phyloP scores from a whole-genome alignment of 2,888 invertebrate genomes.

The Tryphoninae sp. region DNA sequence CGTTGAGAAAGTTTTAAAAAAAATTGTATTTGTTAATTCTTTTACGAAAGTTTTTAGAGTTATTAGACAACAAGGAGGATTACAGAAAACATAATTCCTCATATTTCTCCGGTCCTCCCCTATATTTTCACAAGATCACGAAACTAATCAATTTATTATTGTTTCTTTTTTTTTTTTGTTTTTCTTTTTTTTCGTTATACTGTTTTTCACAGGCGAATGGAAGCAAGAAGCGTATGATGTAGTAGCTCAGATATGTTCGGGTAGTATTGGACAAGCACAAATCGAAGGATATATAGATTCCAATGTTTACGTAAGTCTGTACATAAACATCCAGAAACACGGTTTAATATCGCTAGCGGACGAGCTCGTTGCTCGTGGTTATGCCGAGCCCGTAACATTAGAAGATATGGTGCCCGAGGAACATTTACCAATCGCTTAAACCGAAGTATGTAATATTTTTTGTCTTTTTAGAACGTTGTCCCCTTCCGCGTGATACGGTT shows the following conservation, averaged over 20 bases:
- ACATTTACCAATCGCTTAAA: conserved; percentile 57
- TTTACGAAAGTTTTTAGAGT: too few relatives aligned
- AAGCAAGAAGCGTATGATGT: conserved; percentile 89
- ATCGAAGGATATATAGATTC: conserved; percentile 91
- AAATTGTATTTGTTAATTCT: too few relatives aligned
- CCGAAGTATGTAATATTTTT: conserved; percentile 31
- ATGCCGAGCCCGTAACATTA: conserved; percentile 87
- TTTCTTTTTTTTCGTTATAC: conserved; percentile 78
- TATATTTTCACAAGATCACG: conserved; percentile 13
- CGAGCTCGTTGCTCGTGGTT: conserved; percentile 92
- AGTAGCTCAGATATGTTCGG: conserved; percentile 90
- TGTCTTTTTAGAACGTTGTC: conserved; percentile 41
- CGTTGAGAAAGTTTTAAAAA: too few relatives aligned
- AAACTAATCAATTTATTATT: conserved; percentile 23
- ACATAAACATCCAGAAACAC: conserved; percentile 89
- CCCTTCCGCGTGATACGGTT: conserved; percentile 57
- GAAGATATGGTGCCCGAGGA: conserved; percentile 71
- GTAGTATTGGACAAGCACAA: conserved; percentile 93
- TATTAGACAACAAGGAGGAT: too few relatives aligned
- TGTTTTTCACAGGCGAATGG: conserved; percentile 84
- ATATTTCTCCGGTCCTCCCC: conserved; percentile 6
- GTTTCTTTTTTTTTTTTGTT: conserved; percentile 38
- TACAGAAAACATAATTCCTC: neutral
- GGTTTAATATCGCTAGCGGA: conserved; percentile 93
- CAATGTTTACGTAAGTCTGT: conserved; percentile 90